Conservation (phyloP, 2,797 vertebrate species). For the Oophaga sylvatica region DNA sequence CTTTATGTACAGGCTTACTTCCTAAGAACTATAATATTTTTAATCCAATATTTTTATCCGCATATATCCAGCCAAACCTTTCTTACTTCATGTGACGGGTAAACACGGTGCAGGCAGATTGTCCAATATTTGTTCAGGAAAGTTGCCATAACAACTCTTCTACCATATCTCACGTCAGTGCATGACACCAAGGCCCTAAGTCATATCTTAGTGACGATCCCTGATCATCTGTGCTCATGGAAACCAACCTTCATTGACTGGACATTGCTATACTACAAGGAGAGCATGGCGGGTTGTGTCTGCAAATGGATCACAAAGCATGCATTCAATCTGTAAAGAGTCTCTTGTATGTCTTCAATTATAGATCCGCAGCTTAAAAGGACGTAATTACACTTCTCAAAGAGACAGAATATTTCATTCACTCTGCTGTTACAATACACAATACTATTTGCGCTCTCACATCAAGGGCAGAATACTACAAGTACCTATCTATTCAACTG, state of each 20-base stretch:
- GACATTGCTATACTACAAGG: constrained; percentile 39
- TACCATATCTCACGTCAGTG: constrained; percentile 58
- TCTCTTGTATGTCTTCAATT: not conserved
- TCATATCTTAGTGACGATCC: constrained; percentile 53
- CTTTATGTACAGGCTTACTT: not conserved
- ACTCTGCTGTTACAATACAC: too few relatives aligned
- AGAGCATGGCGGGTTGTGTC: not conserved
- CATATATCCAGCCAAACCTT: constrained; percentile 30
- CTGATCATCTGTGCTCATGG: constrained; percentile 44
- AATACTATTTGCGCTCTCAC: too few relatives aligned
- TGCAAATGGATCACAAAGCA: constrained; percentile 33
- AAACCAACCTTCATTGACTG: constrained; percentile 44
- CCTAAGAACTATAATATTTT: not conserved
- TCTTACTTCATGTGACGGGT: constrained; percentile 55
- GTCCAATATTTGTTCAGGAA: constrained; percentile 61
- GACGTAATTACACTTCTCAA: not conserved
- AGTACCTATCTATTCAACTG: too few relatives aligned
- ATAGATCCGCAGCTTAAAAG: not conserved
- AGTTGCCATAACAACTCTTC: constrained; percentile 55
- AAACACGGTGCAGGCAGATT: constrained; percentile 54
- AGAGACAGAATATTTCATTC: not conserved
- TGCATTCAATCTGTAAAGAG: not conserved
- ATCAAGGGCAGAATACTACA: too few relatives aligned
- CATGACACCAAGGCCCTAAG: constrained; percentile 47
- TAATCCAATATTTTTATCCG: constrained; percentile 26